Evolutionary conservation across 2,888 invertebrate genomes (phyloP), one percentile per base, ranked within the genome.

Genomic region (Orchesella flavescens): DNA sequence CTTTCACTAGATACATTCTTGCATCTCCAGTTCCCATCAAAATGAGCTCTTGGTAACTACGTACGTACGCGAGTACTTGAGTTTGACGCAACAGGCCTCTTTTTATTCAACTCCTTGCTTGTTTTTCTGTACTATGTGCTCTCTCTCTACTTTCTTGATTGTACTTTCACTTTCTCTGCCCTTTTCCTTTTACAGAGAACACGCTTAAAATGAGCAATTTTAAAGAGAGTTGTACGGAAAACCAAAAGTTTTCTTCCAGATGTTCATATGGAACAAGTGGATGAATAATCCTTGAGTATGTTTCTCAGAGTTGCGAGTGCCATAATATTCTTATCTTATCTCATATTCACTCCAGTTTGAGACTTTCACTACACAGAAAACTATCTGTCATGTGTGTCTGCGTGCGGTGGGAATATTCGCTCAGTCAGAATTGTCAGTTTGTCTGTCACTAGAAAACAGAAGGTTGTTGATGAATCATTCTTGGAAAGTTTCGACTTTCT

Each of bases 11-110:
- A 34, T 34, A 34, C 34, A 34, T 34, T 34, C 34, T 34, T 34
- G 34, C 34, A 7, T 34, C 63, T n/a, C 63, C 17, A 15, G 12
- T 9, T 63, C 9, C 57, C 17, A 63, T 63, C 13, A 2, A 12
- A 34, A 24, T 63, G 34, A 34, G 34, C 34, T 34, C 34, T 34
- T 34, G 34, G 34, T 34, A 34, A 34, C 34, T 34, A 34, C 7
- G 34, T 34, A 34, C 34, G 34, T 34, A 34, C 34, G 2, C 34
- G 44, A 73, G 57, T 73, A 73, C 73, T 73, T 73, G 59, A 59
- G 77, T 57, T 46, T 77, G 77, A 69, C 68, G 77, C 77, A 77
- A 77, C 77, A 77, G 77, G 77, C 77, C 77, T 61, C 77, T 59
- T 59, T 77, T 61, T 23, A 43, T 73, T 43, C 68, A 68, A 44